These are phyloP conservation scores for Ciconia boyciana DNA, from an alignment of 2,113 vertebrate genomes.

Conservation along the genomic window DNA sequence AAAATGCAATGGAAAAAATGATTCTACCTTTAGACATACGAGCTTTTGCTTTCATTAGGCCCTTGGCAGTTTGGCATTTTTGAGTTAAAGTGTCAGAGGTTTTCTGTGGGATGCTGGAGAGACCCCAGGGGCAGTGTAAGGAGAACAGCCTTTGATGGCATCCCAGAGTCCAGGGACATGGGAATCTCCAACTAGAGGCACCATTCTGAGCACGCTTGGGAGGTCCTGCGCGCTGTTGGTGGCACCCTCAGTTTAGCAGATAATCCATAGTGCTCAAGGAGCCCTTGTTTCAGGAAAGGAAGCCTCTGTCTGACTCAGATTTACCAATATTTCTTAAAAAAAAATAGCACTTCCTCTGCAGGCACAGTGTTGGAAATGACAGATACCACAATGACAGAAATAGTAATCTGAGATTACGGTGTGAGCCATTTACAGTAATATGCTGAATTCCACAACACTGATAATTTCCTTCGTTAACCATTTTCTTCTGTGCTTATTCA, in stretches of 20 bases:
- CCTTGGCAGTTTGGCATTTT: not conserved
- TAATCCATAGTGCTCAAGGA: not conserved
- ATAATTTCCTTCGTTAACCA: not conserved
- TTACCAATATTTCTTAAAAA: not conserved
- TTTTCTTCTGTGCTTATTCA: not conserved
- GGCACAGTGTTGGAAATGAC: not conserved
- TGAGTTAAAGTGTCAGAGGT: not conserved
- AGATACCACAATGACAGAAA: not conserved
- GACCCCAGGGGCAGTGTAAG: not conserved
- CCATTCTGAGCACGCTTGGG: not conserved
- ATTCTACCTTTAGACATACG: rapidly evolving
- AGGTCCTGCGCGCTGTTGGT: not conserved
- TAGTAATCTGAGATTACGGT: not conserved
- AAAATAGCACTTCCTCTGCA: not conserved
- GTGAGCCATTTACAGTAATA: not conserved
- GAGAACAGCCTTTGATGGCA: not conserved
- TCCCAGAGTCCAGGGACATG: too few species aligned
- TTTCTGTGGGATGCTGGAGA: not conserved
- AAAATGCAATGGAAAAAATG: not conserved
- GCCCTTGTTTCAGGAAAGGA: not conserved
- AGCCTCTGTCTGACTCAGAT: not conserved
- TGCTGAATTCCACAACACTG: not conserved
- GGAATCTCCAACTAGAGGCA: not conserved
- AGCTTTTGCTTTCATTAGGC: not conserved
- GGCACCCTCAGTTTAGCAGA: not conserved